Evolutionary conservation across 2,797 vertebrate genomes (phyloP).

Genomic region (Neosilurus mollespiculum): DNA sequence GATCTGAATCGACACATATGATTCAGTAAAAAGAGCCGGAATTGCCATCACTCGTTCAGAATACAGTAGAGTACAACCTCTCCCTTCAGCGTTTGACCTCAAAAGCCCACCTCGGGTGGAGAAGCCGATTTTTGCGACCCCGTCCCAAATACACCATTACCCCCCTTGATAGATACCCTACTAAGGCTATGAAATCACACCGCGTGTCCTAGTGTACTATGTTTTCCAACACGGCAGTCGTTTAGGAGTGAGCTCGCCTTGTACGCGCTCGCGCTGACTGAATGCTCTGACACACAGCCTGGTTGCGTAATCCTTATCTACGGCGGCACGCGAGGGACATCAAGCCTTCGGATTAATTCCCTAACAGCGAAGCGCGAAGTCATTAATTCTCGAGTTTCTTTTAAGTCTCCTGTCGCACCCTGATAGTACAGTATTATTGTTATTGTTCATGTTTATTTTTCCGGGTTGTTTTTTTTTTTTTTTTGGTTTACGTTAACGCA

Average conservation of each 20-base stretch:
- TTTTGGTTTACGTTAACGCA: not conserved
- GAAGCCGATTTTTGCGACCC: not conserved
- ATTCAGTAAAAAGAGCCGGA: not conserved
- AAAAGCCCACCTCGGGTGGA: constrained; percentile 16
- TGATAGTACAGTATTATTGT: not conserved
- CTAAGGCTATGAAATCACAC: not conserved
- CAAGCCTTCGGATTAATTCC: not conserved
- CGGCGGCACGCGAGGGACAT: constrained; percentile 16
- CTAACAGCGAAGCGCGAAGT: not conserved
- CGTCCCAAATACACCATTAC: not conserved
- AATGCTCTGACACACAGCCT: constrained; percentile 18
- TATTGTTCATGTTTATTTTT: not conserved
- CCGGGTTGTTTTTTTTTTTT: no score
- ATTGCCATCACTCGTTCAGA: not conserved
- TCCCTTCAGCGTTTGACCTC: constrained; percentile 17
- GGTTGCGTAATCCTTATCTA: constrained; percentile 21
- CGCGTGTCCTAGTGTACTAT: not conserved
- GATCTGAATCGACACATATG: not conserved
- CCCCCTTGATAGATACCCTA: constrained; percentile 5
- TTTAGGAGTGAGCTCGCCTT: not conserved
- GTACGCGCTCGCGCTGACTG: not conserved
- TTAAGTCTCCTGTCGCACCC: constrained; percentile 4
- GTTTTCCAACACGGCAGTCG: not conserved
- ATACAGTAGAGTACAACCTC: not conserved
- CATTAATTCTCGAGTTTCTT: constrained; percentile 27